These are phyloP conservation scores for Caenorhabditis sp. DNA, from an alignment of 2,888 invertebrate genomes.

Conservation along the genomic window DNA sequence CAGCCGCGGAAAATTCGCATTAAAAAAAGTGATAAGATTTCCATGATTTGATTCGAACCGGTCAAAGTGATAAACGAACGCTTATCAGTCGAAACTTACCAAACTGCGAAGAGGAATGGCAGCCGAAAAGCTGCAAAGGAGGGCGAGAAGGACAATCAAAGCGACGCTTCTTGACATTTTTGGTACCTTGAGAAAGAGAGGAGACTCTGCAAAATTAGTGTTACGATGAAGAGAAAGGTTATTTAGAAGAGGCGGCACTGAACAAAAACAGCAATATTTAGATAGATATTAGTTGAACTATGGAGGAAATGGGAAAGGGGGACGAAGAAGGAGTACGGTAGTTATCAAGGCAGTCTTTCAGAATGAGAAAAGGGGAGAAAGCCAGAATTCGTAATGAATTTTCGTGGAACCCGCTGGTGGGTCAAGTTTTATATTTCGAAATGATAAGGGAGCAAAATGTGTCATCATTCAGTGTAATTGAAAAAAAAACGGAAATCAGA, in stretches of 20 bases:
- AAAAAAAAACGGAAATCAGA: no score
- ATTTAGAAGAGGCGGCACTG: neutral
- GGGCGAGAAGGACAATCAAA: conserved; percentile 19
- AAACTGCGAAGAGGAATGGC: conserved; percentile 46
- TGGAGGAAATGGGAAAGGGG: no score
- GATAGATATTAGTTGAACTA: neutral
- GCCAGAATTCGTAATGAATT: no score
- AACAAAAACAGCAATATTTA: conserved; percentile 8
- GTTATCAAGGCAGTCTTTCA: neutral
- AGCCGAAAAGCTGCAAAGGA: conserved; percentile 24
- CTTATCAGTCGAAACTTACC: conserved; percentile 21
- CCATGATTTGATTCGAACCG: neutral
- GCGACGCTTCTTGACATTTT: conserved; percentile 31
- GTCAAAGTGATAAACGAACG: neutral
- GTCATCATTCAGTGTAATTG: conserved; percentile 5
- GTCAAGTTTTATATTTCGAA: no score
- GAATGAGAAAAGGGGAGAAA: neutral
- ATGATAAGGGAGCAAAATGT: neutral
- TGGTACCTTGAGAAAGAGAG: neutral
- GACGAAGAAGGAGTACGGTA: neutral
- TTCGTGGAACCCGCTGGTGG: no score
- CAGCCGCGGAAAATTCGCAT: no score
- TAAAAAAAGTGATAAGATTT: conserved; percentile 8
- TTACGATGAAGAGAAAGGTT: neutral
- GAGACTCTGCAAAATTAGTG: neutral